Evolutionary conservation across 1,140 invertebrate species (phyloP).

Genomic region (Metaphire vulgaris): DNA sequence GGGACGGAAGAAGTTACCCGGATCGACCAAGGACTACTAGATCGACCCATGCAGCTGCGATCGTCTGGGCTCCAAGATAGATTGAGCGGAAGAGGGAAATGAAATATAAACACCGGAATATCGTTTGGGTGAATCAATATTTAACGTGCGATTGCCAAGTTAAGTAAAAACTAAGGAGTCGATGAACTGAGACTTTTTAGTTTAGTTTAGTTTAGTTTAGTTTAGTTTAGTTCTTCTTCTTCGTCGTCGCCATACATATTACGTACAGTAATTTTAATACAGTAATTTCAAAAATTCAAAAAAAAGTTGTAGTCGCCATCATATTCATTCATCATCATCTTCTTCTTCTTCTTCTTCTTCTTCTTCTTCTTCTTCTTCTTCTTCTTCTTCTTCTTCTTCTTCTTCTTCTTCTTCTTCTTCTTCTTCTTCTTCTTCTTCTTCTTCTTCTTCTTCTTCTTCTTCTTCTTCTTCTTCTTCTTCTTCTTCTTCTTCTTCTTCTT

Average conservation of each 20-base stretch:
- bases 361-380: slow-evolving; percentile 5
- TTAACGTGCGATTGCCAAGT: too few relatives aligned
- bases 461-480: neutral
- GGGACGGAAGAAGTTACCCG: too few relatives aligned
- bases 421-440: slow-evolving; percentile 4
- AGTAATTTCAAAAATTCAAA: slow-evolving; percentile 37
- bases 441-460: neutral
- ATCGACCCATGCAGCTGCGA: too few relatives aligned
- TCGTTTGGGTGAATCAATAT: too few relatives aligned
- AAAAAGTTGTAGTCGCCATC: neutral
- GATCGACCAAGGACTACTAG: too few relatives aligned
- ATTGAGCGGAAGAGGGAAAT: too few relatives aligned
- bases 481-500: neutral
- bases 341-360: neutral
- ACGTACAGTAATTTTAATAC: slow-evolving; percentile 35
- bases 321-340: neutral
- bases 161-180: too few relatives aligned
- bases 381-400: neutral
- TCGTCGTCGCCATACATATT: neutral
- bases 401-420: neutral
- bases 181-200: too few relatives aligned
- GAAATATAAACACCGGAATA: too few relatives aligned
- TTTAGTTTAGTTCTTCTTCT: neutral
- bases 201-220: too few relatives aligned
- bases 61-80: too few relatives aligned